These are phyloP conservation scores for Hiodon alosoides DNA, from an alignment of 2,113 vertebrate species.

Conservation along the genomic window DNA sequence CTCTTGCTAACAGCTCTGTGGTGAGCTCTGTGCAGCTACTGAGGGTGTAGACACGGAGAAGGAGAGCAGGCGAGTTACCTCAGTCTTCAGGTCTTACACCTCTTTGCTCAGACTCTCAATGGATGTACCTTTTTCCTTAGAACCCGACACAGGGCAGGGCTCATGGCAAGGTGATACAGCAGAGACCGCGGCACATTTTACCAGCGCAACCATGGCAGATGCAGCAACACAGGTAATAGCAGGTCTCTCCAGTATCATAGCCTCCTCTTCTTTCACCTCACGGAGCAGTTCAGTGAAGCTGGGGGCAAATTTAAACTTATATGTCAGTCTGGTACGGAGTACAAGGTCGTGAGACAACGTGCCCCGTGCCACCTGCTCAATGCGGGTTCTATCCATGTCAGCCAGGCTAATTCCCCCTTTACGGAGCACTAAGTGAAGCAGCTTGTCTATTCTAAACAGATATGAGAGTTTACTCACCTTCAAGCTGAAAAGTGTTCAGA, in stretches of 20 bases:
- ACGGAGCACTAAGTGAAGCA: constrained; percentile 7
- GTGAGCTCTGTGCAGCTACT: not conserved
- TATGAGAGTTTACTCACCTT: constrained; percentile 30
- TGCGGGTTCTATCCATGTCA: constrained; percentile 20
- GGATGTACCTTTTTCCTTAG: not conserved
- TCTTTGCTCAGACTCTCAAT: not conserved
- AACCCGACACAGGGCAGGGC: not conserved
- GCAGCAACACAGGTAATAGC: not conserved
- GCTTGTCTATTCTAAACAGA: constrained; percentile 18
- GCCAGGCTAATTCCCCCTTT: constrained; percentile 19
- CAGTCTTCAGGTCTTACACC: not conserved
- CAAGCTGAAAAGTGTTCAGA: constrained; percentile 15
- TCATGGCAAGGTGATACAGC: not conserved
- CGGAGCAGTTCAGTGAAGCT: constrained; percentile 23
- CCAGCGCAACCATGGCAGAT: not conserved
- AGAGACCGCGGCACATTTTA: not conserved
- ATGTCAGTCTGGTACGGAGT: constrained; percentile 13
- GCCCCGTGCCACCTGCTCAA: constrained; percentile 22
- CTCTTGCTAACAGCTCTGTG: not conserved
- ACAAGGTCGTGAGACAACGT: constrained; percentile 24
- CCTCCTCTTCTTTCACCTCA: constrained; percentile 24
- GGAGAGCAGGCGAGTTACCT: not conserved
- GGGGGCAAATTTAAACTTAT: constrained; percentile 20
- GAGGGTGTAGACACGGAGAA: not conserved
- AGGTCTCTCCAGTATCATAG: constrained; percentile 10